Evolutionary conservation across 2,113 vertebrate genomes (phyloP).

Genomic region (rat (Rattus norvegicus)): GRCr8 NC_086021.1:166829001-166829500

Average conservation of each 20-base stretch:
- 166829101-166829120: not conserved
- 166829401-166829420: not conserved
- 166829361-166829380: slow-evolving; percentile 4
- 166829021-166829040: not conserved
- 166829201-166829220: rapidly evolving
- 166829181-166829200: not conserved
- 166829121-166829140: not conserved
- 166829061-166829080: not conserved
- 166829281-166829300: not conserved
- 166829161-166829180: not conserved
- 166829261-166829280: slow-evolving; percentile 42
- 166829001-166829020: not conserved
- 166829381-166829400: not conserved
- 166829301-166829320: not conserved
- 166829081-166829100: slow-evolving; percentile 21
- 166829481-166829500: not conserved
- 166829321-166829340: not conserved
- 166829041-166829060: not conserved
- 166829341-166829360: not conserved
- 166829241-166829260: slow-evolving; percentile 37
- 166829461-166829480: slow-evolving; percentile 37
- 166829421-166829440: not conserved
- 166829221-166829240: not conserved
- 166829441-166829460: not conserved
- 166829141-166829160: not conserved